Evolutionary conservation across 2,797 vertebrate genomes (phyloP), one percentile per base, ranked within the genome.

Genomic region (Selene dorsalis): DNA sequence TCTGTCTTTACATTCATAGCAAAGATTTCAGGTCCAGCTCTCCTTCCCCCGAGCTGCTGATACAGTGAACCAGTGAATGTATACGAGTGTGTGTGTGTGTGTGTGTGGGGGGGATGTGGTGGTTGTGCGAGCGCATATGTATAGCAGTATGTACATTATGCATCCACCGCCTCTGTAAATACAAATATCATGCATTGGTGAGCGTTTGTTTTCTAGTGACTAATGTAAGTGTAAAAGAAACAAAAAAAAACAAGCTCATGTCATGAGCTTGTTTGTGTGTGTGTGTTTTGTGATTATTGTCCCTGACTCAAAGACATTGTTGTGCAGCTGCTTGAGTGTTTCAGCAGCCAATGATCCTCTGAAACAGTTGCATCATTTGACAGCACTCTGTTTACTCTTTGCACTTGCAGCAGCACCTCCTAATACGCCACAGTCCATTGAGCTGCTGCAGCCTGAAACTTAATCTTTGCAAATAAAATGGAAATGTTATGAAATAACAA

Each of bases 291-390:
- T 6, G 10, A 64, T 73, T 24, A 45, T 62, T 58, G 20, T 26
- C 1, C 57, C 67, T 26, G 61, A 78, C 52, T 81, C 47, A 30
- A 30, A 64, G 62, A 47, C 52, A 55, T 84, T 77, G 79, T 75
- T 26, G 43, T 69, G 74, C 69, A 80, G 80, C 68, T 45, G 59
- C 41, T 57, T 47, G 41, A 79, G 55, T 73, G 55, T 67, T 82
- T 69, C 78, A 62, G 66, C 41, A 62, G 75, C 56, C 66, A 73
- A 39, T 74, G 30, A 69, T 22, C 35, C 62, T 79, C 67, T 78
- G 77, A 78, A 79, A 80, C 9, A 22, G 64, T 88, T 90, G 80
- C 81, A 81, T 91, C 86, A 83, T 77, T 80, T 79, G 64, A 77
- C 77, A 84, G 64, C 65, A n/a, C 58, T 81, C 56, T 32, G 57